Evolutionary conservation across 2,888 invertebrate species (phyloP), one percentile per base, ranked within the genome.

Genomic region (Deilephila porcellus): DNA sequence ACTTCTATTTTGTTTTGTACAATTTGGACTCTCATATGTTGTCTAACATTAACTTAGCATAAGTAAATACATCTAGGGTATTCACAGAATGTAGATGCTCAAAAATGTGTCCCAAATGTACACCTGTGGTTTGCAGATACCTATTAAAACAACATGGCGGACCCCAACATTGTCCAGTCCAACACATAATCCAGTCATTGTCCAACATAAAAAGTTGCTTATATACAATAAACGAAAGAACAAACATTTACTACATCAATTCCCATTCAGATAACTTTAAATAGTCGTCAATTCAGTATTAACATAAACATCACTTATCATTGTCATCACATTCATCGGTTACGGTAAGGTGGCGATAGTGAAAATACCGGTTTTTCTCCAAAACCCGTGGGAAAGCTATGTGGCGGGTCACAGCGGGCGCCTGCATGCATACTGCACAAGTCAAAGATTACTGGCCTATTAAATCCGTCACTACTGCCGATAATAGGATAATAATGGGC

Each of bases 371-470:
- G 80, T 75, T 83, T 87, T 88, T 89, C 88, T 85, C 86, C 87
- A 87, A 88, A 82, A 82, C 78, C 85, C 92, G 93, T 93, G 93
- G 91, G 93, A 93, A 92, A 87, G 88, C 85, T 88, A 90, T 90
- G 90, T 81, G 78, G 85, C 77, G 76, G 81, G 80, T 80, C 76
- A 75, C 77, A 81, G 73, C 76, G 77, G 76, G 59, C 83, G 84
- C 81, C 85, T 85, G 85, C 85, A 82, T 79, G 83, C 82, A 86
- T 89, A 87, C 84, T 83, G 83, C 85, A 85, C 83, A 86, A 89
- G 84, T 88, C 85, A 86, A 89, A 88, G 89, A 90, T 87, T 85
- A 88, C 85, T 83, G 80, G 88, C 89, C 88, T 87, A 89, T 90
- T 78, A 70, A 79, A 80, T 83, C 82, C 82, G 84, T 86, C 85